phyloP scores from a whole-genome alignment of 2,797 vertebrate species.

The Channa striata region DNA sequence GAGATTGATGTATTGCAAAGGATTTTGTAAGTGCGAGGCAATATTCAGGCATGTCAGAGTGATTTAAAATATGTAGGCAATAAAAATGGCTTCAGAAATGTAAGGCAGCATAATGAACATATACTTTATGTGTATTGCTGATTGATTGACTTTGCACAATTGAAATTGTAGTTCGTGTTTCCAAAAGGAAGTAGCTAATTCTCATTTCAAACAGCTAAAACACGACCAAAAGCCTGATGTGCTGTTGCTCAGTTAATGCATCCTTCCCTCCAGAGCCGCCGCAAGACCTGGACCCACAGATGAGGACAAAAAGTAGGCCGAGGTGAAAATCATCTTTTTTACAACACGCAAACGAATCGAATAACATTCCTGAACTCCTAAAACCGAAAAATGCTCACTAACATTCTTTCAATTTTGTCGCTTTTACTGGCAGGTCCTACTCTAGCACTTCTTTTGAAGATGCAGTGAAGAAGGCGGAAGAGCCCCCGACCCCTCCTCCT shows the following conservation, averaged over 20 bases:
- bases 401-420: not conserved
- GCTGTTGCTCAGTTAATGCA: conserved; percentile 1
- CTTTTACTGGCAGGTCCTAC: conserved; percentile 86
- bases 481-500: conserved; percentile 94
- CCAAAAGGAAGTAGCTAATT: conserved; percentile 44
- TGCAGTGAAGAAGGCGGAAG: conserved; percentile 93
- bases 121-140: not conserved
- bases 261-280: conserved; percentile 68
- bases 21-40: not conserved
- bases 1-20: not conserved
- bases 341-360: not conserved
- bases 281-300: conserved; percentile 74
- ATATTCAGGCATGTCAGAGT: not conserved
- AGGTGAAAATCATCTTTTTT: conserved; percentile 66
- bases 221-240: conserved; percentile 4
- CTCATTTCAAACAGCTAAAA: conserved; percentile 27
- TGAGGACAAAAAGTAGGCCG: conserved; percentile 78
- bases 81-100: not conserved
- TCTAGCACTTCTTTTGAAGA: conserved; percentile 97
- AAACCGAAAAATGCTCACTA: not conserved
- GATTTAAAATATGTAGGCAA: not conserved
- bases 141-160: not conserved
- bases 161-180: not conserved
- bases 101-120: too few species aligned
- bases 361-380: not conserved